Percentiles rank a stretch among this genome's conserved stretches.
These are phyloP conservation scores for Dendrolimus houi DNA, from an alignment of 2,888 invertebrate genomes.

Conservation along the genomic window DNA sequence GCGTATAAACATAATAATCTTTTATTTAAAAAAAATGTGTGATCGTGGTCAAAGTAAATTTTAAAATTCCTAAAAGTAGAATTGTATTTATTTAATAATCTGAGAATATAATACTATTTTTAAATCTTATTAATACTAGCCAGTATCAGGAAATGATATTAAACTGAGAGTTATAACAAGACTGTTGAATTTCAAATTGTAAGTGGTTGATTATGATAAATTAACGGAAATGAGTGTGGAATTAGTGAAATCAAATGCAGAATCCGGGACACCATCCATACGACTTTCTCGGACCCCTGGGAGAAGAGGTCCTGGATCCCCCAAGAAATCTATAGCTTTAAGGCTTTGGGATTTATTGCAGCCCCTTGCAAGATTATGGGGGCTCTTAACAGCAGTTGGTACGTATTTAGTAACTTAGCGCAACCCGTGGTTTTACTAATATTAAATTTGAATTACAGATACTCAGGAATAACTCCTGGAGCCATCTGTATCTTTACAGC, in stretches of 20 bases:
- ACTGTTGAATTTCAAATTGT: background rate
- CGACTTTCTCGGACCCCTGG: constrained; percentile 28
- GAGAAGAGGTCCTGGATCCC: constrained; percentile 27
- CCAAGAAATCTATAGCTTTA: constrained; percentile 47
- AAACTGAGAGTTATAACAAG: background rate
- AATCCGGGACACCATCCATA: constrained; percentile 26
- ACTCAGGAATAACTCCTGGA: too few species aligned
- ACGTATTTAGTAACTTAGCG: constrained; percentile 15
- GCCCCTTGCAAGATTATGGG: constrained; percentile 64
- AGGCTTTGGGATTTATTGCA: constrained; percentile 62
- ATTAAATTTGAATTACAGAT: too few species aligned
- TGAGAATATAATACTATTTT: background rate
- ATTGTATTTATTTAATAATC: too few species aligned
- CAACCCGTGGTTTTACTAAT: too few species aligned
- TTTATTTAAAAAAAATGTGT: constrained; percentile 6
- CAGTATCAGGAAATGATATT: too few species aligned
- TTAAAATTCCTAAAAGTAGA: background rate
- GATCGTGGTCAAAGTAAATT: background rate
- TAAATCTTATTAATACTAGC: background rate
- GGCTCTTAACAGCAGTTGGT: constrained; percentile 62
- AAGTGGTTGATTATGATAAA: too few species aligned
- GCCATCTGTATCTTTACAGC: too few species aligned
- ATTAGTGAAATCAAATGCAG: constrained; percentile 34
- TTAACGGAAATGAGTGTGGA: constrained; percentile 28
- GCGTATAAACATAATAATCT: constrained; percentile 1